Evolutionary conservation across 1,140 invertebrate genomes (phyloP).

Genomic region (Plodia interpunctella): DNA sequence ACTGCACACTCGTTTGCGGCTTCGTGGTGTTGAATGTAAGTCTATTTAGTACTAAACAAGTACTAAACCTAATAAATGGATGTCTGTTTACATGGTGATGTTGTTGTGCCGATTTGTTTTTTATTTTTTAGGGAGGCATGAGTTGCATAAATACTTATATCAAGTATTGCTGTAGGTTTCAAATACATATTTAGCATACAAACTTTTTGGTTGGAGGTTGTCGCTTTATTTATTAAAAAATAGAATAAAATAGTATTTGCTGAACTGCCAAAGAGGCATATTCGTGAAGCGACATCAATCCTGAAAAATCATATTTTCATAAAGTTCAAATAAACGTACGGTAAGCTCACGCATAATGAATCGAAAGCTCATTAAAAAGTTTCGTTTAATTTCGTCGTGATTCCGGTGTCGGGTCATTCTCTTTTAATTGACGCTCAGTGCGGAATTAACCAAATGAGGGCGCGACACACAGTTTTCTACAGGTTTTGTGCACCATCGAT

Average conservation of each 20-base stretch:
- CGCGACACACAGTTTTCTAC: slow-evolving; percentile 6
- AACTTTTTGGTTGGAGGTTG: too few relatives aligned
- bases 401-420: slow-evolving; percentile 45
- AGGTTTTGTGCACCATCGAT: not conserved
- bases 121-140: too few relatives aligned
- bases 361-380: slow-evolving; percentile 60
- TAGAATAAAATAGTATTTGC: too few relatives aligned
- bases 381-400: slow-evolving; percentile 63
- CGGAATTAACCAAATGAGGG: slow-evolving; percentile 4
- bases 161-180: too few relatives aligned
- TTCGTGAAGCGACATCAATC: too few relatives aligned
- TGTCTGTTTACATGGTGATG: not conserved
- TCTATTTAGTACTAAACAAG: slow-evolving; percentile 30
- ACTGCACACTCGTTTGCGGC: not conserved
- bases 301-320: not conserved
- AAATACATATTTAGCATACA: too few relatives aligned
- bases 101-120: not conserved
- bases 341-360: not conserved
- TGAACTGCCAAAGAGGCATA: too few relatives aligned
- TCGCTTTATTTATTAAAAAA: too few relatives aligned
- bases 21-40: not conserved
- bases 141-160: too few relatives aligned
- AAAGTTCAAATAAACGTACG: not conserved
- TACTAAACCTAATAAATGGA: not conserved
- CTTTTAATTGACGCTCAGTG: slow-evolving; percentile 63